Percentiles rank a stretch among this genome's conserved stretches.
Conservation (phyloP, 92 coral and sea anemone species). For the Palythoa heliodiscus region DNA sequence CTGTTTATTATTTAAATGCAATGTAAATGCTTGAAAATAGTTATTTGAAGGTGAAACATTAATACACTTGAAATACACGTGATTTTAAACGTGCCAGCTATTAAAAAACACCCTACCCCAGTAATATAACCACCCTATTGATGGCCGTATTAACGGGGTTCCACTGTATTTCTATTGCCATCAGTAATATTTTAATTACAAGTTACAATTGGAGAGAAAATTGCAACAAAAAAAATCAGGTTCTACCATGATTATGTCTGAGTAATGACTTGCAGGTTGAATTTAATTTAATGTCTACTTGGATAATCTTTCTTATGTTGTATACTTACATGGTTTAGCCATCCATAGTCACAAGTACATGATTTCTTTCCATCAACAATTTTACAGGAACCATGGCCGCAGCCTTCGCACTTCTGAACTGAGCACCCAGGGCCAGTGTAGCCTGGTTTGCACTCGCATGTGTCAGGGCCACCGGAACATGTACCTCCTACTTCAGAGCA, state of each 20-base stretch:
- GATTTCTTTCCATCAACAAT: slow-evolving; percentile 39
- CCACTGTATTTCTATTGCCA: no score
- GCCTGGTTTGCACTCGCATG: slow-evolving; percentile 85
- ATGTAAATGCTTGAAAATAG: no score
- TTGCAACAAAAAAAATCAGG: no score
- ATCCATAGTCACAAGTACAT: slow-evolving; percentile 81
- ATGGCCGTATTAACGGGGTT: no score
- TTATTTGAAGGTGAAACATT: no score
- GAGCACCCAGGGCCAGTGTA: slow-evolving; percentile 88
- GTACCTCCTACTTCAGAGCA: slow-evolving; percentile 84
- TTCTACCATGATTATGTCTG: background rate
- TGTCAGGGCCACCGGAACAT: slow-evolving; percentile 79
- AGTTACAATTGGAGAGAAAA: no score
- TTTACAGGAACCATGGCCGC: slow-evolving; percentile 74
- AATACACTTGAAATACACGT: no score
- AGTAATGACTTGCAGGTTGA: background rate
- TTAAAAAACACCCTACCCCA: no score
- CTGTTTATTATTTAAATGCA: no score
- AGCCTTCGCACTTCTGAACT: slow-evolving; percentile 77
- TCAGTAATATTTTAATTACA: no score
- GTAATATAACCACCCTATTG: no score
- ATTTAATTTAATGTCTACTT: background rate
- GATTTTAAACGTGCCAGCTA: no score
- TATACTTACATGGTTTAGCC: slow-evolving; percentile 46
- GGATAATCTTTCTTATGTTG: background rate